phyloP scores from a whole-genome alignment of 2,888 invertebrate species.

The Lucinisca nassula region DNA sequence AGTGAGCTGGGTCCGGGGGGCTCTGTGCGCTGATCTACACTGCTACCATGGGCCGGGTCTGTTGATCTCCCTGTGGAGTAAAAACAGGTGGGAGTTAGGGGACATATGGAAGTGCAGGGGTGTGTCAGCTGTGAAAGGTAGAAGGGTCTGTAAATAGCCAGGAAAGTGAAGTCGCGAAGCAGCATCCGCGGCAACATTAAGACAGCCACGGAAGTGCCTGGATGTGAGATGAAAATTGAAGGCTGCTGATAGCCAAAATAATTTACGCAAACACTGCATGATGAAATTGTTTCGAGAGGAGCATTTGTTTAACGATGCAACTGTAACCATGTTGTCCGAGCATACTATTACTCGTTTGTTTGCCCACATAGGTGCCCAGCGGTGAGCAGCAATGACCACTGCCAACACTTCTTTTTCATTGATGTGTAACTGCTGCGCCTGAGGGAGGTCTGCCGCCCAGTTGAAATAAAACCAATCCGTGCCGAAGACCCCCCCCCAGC shows the following conservation, averaged over 20 bases:
- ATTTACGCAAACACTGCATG: too few relatives aligned
- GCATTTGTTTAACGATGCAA: constrained; percentile 22
- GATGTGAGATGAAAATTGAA: too few relatives aligned
- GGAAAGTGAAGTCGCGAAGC: constrained; percentile 8
- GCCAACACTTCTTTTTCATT: too few relatives aligned
- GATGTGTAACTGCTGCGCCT: neutral
- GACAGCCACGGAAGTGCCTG: too few relatives aligned
- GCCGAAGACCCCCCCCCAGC: too few relatives aligned
- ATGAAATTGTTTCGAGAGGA: too few relatives aligned
- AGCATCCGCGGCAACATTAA: constrained; percentile 3
- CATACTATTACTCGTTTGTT: constrained; percentile 10
- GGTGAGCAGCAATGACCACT: constrained; percentile 2
- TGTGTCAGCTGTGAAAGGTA: neutral
- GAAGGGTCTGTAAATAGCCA: neutral
- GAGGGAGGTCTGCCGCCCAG: neutral
- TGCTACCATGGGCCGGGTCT: neutral
- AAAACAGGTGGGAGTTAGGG: neutral
- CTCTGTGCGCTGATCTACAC: neutral
- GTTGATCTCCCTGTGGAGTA: neutral
- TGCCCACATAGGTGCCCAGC: constrained; percentile 15
- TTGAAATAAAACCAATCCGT: too few relatives aligned
- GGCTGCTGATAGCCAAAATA: too few relatives aligned
- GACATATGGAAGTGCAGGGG: neutral
- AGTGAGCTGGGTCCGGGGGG: neutral
- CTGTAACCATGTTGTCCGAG: constrained; percentile 19